These are phyloP conservation scores for Limanda limanda DNA, from an alignment of 2,113 vertebrate species.

Conservation along the genomic window DNA sequence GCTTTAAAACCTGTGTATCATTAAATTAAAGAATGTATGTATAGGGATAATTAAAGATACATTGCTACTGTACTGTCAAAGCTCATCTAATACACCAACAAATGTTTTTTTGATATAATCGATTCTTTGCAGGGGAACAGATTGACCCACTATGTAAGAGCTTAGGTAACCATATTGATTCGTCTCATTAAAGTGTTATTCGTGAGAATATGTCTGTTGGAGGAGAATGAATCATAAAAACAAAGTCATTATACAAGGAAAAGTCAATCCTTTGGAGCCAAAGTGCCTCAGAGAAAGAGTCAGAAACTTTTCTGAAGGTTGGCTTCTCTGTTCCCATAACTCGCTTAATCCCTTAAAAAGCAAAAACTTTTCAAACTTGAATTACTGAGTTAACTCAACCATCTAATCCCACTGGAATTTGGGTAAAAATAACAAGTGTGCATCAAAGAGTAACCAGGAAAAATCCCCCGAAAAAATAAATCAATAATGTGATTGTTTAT, in stretches of 20 bases:
- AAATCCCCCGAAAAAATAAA: not conserved
- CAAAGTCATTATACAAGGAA: constrained; percentile 7
- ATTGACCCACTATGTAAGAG: not conserved
- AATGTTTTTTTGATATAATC: not conserved
- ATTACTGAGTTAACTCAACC: not conserved
- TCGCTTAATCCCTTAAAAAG: too few species aligned
- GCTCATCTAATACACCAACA: too few species aligned
- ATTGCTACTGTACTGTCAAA: not conserved
- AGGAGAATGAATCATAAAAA: constrained; percentile 12
- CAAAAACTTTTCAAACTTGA: too few species aligned
- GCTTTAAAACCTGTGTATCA: not conserved
- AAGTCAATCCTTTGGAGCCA: not conserved
- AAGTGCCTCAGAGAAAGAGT: not conserved
- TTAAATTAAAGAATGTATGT: not conserved
- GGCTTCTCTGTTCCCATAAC: too few species aligned
- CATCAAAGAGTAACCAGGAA: not conserved
- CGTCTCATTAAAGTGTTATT: constrained; percentile 17
- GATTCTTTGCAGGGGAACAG: constrained; percentile 3
- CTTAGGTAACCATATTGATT: constrained; percentile 23
- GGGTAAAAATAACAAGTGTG: not conserved
- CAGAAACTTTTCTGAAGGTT: not conserved
- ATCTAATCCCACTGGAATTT: not conserved
- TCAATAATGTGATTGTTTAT: not conserved
- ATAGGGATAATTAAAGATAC: not conserved
- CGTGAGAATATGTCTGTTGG: not conserved